Conservation (phyloP, 2,113 vertebrate species). For the zebrafish (Danio rerio) region DNA sequence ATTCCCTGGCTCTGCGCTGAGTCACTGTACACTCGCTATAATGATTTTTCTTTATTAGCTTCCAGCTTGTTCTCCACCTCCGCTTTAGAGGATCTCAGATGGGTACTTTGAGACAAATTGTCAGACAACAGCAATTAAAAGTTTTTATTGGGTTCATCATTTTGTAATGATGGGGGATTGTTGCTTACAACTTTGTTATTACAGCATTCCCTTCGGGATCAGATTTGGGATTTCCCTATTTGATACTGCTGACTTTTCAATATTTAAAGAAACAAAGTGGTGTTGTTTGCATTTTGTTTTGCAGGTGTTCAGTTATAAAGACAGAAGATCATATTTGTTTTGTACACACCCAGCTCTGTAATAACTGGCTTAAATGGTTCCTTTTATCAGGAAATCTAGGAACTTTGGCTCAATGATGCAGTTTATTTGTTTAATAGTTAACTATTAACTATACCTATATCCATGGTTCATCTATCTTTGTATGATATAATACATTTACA, state of each 20-base stretch:
- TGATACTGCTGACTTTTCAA: background rate
- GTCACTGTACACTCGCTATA: conserved; percentile 6
- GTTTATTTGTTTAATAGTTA: background rate
- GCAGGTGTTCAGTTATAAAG: background rate
- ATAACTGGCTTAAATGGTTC: background rate
- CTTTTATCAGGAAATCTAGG: background rate
- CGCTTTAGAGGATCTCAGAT: conserved; percentile 22
- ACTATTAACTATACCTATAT: background rate
- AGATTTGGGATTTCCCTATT: background rate
- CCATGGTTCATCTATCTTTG: background rate
- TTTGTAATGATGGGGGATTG: conserved; percentile 17
- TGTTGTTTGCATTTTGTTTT: background rate
- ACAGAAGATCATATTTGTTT: background rate
- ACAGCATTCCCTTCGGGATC: background rate
- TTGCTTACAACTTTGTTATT: background rate
- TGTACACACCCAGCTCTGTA: background rate
- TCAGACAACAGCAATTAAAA: conserved; percentile 38
- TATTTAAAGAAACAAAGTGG: background rate
- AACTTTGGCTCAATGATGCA: background rate
- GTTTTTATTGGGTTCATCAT: conserved; percentile 22
- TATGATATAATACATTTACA: background rate
- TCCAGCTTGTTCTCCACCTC: conserved; percentile 16
- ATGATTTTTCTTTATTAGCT: conserved; percentile 35
- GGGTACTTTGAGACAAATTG: conserved; percentile 35
- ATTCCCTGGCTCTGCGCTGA: background rate